Evolutionary conservation across 2,888 invertebrate genomes (phyloP).

Genomic region (Acheta domesticus): DNA sequence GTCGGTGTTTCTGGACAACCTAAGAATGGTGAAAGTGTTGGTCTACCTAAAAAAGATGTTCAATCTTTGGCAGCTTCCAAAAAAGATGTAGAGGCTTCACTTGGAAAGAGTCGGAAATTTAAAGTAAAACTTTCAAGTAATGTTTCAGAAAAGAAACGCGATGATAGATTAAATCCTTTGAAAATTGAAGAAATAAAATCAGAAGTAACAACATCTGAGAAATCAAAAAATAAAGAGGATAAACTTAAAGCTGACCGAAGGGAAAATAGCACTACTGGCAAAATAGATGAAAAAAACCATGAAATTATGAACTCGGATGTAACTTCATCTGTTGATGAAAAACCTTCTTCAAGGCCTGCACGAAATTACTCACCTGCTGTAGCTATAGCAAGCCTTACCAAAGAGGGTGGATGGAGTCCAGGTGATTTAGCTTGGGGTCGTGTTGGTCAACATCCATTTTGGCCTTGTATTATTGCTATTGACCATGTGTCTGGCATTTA

Average conservation of each 20-base stretch:
- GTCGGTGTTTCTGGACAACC: background rate
- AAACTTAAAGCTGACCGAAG: no score
- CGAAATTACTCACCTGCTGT: no score
- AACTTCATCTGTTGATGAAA: background rate
- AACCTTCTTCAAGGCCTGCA: background rate
- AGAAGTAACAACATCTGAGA: background rate
- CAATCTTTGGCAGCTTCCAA: background rate
- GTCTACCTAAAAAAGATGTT: background rate
- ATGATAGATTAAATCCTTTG: background rate
- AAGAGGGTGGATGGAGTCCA: slow-evolving; percentile 48
- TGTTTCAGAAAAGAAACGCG: background rate
- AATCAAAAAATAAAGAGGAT: background rate
- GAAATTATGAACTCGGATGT: slow-evolving; percentile 6
- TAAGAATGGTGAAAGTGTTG: background rate
- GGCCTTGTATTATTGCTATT: slow-evolving; percentile 81
- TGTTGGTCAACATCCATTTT: slow-evolving; percentile 77
- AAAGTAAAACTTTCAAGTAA: background rate
- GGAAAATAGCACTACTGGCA: no score
- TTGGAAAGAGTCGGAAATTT: background rate
- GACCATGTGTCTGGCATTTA: slow-evolving; percentile 63
- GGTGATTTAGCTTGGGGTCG: slow-evolving; percentile 82
- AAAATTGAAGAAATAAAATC: background rate
- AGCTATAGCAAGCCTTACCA: background rate
- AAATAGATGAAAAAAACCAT: background rate
- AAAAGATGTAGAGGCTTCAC: background rate